Conservation (phyloP, 2,113 vertebrate species). For the Peromyscus leucopus region DNA sequence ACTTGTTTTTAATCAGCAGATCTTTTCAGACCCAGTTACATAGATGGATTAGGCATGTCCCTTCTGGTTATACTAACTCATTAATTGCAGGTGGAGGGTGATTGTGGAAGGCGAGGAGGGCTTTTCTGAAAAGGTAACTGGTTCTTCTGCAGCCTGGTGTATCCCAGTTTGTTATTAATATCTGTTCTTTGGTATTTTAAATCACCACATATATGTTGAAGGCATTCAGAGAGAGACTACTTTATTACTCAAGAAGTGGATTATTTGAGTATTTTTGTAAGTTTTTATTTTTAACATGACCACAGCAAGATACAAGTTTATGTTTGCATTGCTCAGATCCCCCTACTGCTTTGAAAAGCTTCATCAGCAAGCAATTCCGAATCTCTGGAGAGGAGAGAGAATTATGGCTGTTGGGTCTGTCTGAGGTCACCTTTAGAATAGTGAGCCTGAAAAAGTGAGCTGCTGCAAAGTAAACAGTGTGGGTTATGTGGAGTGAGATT, state of each 20-base stretch:
- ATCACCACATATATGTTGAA: not conserved
- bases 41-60: constrained; percentile 78
- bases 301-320: not conserved
- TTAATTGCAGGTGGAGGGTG: constrained; percentile 46
- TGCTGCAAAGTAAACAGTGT: constrained; percentile 72
- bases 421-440: constrained; percentile 40
- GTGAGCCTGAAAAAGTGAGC: constrained; percentile 50
- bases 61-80: constrained; percentile 70
- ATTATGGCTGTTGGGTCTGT: constrained; percentile 22
- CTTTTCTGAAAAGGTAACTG: constrained; percentile 30
- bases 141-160: constrained; percentile 34
- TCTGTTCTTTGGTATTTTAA: constrained; percentile 47
- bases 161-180: not conserved
- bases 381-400: not conserved
- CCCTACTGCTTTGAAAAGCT: not conserved
- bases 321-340: not conserved
- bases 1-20: constrained; percentile 70
- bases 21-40: constrained; percentile 74
- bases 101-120: not conserved
- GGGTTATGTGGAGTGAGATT: constrained; percentile 78
- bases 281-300: constrained; percentile 47
- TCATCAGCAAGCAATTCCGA: constrained; percentile 29
- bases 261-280: constrained; percentile 26
- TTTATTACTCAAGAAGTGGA: constrained; percentile 35
- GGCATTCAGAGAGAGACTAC: constrained; percentile 41